Evolutionary conservation across 2,797 vertebrate species (phyloP).

Genomic region (Atherinosoma microstoma): DNA sequence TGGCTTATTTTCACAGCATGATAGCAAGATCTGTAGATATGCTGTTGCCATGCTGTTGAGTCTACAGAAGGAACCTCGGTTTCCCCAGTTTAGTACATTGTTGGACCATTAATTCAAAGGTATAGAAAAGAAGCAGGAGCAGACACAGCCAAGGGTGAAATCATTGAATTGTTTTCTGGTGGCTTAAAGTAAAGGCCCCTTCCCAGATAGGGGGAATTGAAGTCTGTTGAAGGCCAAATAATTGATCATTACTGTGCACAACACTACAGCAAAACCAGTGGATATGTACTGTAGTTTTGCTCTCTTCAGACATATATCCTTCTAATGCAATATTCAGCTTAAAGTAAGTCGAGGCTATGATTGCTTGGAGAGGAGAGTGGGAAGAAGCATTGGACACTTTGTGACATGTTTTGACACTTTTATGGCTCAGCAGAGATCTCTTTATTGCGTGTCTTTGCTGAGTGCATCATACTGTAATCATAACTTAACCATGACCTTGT

Average conservation of each 20-base stretch:
- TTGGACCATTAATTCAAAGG: constrained; percentile 32
- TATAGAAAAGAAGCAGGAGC: constrained; percentile 20
- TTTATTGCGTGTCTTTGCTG: constrained; percentile 67
- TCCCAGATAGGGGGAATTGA: constrained; percentile 19
- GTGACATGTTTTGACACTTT: constrained; percentile 77
- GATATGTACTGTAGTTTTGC: constrained; percentile 42
- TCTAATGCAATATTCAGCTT: constrained; percentile 61
- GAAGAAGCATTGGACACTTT: constrained; percentile 61
- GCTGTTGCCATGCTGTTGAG: constrained; percentile 18
- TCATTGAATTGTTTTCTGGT: constrained; percentile 58
- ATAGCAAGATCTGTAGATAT: neutral
- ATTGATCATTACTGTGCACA: constrained; percentile 64
- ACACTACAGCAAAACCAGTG: constrained; percentile 31
- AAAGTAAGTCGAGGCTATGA: constrained; percentile 47
- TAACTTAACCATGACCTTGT: constrained; percentile 76
- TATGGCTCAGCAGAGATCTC: constrained; percentile 69
- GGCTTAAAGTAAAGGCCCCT: constrained; percentile 12
- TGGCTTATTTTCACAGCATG: constrained; percentile 24
- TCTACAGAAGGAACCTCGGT: constrained; percentile 19
- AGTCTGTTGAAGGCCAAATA: constrained; percentile 61
- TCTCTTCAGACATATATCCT: constrained; percentile 48
- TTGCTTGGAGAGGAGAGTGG: constrained; percentile 38
- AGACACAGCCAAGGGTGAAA: constrained; percentile 49
- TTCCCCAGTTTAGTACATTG: constrained; percentile 27
- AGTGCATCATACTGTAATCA: constrained; percentile 75